These are phyloP conservation scores for Hippopotamus amphibius DNA, from an alignment of 2,113 vertebrate species.

Conservation along the genomic window DNA sequence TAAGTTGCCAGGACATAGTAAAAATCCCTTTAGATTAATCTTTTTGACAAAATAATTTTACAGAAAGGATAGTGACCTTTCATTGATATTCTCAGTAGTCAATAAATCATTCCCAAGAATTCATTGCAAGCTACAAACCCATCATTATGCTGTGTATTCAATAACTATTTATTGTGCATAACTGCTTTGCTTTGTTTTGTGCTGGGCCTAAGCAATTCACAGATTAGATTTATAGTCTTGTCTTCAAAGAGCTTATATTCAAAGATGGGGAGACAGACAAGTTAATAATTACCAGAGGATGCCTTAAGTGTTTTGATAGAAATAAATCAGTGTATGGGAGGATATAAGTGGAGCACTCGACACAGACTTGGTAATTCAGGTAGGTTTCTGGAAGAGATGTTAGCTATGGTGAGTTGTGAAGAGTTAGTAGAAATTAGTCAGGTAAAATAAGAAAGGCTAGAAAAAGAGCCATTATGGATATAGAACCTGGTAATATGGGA, in stretches of 20 bases:
- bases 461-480: neutral
- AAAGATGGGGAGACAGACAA: neutral
- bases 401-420: neutral
- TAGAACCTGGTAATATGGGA: neutral
- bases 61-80: neutral
- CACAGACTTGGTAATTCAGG: neutral
- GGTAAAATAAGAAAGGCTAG: neutral
- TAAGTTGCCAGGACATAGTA: neutral
- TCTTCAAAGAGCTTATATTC: neutral
- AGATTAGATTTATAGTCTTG: neutral
- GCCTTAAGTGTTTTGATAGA: neutral
- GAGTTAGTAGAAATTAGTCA: neutral
- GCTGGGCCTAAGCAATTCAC: neutral
- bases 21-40: neutral
- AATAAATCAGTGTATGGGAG: neutral
- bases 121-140: neutral
- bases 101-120: neutral
- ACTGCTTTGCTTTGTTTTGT: neutral
- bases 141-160: neutral
- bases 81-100: neutral
- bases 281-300: neutral
- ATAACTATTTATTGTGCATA: neutral
- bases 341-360: neutral
- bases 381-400: neutral
- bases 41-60: constrained; percentile 13